These are phyloP conservation scores for Hiodon tergisus DNA, from an alignment of 2,113 vertebrate genomes.

Conservation along the genomic window DNA sequence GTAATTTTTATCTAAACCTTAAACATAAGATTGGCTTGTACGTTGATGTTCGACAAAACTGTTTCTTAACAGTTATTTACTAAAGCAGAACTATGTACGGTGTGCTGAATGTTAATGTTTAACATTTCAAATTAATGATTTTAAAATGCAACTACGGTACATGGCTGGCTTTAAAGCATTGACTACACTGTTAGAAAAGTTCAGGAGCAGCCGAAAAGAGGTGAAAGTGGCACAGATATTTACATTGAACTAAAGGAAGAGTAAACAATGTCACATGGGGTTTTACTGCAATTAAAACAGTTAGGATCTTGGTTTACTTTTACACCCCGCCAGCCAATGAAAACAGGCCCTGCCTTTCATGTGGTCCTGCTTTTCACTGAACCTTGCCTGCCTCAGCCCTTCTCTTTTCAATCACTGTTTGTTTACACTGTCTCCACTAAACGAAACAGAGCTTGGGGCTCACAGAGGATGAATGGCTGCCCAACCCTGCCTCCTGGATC, in stretches of 20 bases:
- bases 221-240: not conserved
- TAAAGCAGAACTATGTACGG: too few species aligned
- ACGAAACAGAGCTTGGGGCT: slow-evolving; percentile 53
- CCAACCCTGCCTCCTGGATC: slow-evolving; percentile 31
- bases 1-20: too few species aligned
- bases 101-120: too few species aligned
- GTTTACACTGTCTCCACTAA: slow-evolving; percentile 66
- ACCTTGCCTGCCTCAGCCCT: slow-evolving; percentile 27
- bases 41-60: too few species aligned
- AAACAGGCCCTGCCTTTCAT: slow-evolving; percentile 58
- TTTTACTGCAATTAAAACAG: slow-evolving; percentile 48
- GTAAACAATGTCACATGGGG: slow-evolving; percentile 16
- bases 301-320: slow-evolving; percentile 53
- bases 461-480: slow-evolving; percentile 48
- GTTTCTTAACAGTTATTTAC: too few species aligned
- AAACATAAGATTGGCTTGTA: too few species aligned
- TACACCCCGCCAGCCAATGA: slow-evolving; percentile 45
- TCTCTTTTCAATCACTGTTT: slow-evolving; percentile 64
- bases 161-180: too few species aligned
- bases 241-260: not conserved
- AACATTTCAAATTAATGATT: too few species aligned
- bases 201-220: not conserved
- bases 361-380: slow-evolving; percentile 37
- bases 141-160: too few species aligned
- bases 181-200: too few species aligned